phyloP scores from a whole-genome alignment of 2,113 vertebrate species.

The Chaenocephalus aceratus region DNA sequence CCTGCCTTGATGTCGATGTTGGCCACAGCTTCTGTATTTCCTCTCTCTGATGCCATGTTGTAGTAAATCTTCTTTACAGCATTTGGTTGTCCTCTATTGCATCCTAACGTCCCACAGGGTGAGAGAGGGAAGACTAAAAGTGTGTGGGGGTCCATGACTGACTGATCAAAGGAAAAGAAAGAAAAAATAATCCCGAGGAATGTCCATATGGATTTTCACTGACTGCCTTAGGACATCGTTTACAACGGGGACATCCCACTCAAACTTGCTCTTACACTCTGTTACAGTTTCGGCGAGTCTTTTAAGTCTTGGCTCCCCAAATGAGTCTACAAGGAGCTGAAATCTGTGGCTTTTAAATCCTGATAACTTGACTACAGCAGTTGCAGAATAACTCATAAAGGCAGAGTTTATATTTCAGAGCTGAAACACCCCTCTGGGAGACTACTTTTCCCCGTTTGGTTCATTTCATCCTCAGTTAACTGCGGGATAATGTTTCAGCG shows the following conservation, averaged over 20 bases:
- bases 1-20: neutral
- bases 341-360: slow-evolving; percentile 39
- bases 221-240: slow-evolving; percentile 57
- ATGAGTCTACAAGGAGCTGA: slow-evolving; percentile 44
- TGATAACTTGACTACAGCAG: neutral
- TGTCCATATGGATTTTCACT: slow-evolving; percentile 71
- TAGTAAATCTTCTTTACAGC: slow-evolving; percentile 8
- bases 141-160: slow-evolving; percentile 21
- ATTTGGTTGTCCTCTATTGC: neutral
- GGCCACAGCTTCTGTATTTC: neutral
- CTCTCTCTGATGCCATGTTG: neutral
- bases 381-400: slow-evolving; percentile 38
- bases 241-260: slow-evolving; percentile 54
- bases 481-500: slow-evolving; percentile 42
- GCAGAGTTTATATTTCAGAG: slow-evolving; percentile 47
- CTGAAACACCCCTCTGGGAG: slow-evolving; percentile 37
- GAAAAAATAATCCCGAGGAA: slow-evolving; percentile 27
- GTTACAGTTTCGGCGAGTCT: slow-evolving; percentile 46
- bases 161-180: slow-evolving; percentile 59
- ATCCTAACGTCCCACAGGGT: slow-evolving; percentile 11
- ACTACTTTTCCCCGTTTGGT: slow-evolving; percentile 28
- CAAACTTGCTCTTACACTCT: slow-evolving; percentile 42
- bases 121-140: slow-evolving; percentile 2
- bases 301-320: slow-evolving; percentile 51
- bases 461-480: slow-evolving; percentile 45